Evolutionary conservation across 2,888 invertebrate species (phyloP), one percentile per base, ranked within the genome.

Genomic region (Harmothoe impar): DNA sequence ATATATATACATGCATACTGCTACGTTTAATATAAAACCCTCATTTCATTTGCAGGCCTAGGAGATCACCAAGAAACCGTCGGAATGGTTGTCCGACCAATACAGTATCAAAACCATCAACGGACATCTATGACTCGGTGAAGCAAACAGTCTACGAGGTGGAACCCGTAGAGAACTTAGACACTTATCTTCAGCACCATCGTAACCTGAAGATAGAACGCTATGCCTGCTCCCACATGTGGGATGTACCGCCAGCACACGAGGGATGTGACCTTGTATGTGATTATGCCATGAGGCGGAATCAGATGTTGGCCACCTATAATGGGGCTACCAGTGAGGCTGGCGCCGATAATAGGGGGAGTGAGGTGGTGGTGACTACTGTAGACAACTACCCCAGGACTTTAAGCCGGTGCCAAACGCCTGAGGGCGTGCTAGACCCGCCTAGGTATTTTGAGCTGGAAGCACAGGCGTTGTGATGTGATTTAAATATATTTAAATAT

Each of bases 161-260:
- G 31, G 89, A 89, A 51, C 89, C 89, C 15, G 51, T 51, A 25
- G 89, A 89, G 20, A 43, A 72, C 35, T 15, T 89, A 23, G 89
- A 89, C 35, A 89, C 51, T 25, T 89, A 77, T 51, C 35, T 89
- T 15, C 72, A 89, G 68, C 35, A 72, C 89, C 89, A 89, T 10
- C 52, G 89, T 33, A 89, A 89, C 52, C 89, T 86, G 20, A 86
- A 86, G 86, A 86, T 86, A 17, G 86, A 86, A 29, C 86, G 86
- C 15, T 86, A 54, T 54, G 86, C 86, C 15, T 89, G 52, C 25
- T 77, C 89, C 0, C 89, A 89, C 89, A 52, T 89, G 72, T 89
- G 89, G 89, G 89, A 89, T n/a, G 72, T 89, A 23, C 89, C 89
- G 1, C 89, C 89, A 0, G 89, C 52, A 1, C 89, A 89, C 25